phyloP scores from a whole-genome alignment of 2,113 vertebrate genomes.

The Electrona antarctica region DNA sequence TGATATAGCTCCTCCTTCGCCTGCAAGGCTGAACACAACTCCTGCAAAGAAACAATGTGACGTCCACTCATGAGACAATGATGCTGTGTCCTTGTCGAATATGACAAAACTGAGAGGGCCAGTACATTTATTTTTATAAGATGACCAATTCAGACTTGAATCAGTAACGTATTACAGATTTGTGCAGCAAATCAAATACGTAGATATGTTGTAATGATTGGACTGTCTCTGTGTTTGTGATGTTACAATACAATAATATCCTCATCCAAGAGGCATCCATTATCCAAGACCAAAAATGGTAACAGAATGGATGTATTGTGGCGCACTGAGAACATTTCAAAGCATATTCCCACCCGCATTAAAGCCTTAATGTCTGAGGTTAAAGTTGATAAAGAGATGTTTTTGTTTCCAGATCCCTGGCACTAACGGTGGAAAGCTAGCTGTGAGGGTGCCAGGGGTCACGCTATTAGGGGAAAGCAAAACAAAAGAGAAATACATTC shows the following conservation, averaged over 20 bases:
- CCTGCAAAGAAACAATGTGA: constrained; percentile 76
- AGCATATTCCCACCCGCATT: constrained; percentile 42
- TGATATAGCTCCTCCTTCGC: constrained; percentile 89
- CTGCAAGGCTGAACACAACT: constrained; percentile 89
- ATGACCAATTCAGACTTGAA: too few species aligned
- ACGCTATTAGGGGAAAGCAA: constrained; percentile 32
- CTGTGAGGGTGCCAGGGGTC: constrained; percentile 31
- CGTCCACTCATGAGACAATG: neutral
- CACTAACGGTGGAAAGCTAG: neutral
- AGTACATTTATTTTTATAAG: too few species aligned
- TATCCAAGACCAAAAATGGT: constrained; percentile 43
- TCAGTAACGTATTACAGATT: too few species aligned
- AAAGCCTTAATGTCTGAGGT: constrained; percentile 31
- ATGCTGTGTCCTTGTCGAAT: constrained; percentile 7
- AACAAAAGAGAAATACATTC: constrained; percentile 55
- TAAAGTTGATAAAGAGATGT: constrained; percentile 44
- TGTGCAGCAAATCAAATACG: too few species aligned
- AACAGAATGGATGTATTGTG: constrained; percentile 28
- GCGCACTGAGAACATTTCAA: neutral
- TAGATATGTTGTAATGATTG: neutral
- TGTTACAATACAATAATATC: constrained; percentile 12
- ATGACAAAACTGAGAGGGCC: neutral
- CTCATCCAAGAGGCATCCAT: neutral
- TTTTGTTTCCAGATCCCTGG: constrained; percentile 28
- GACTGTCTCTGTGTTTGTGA: neutral